Percentiles rank a stretch among this genome's conserved stretches.
Conservation (phyloP, 1,140 invertebrate species). For the Pachyrhynchus sulphureomaculatus region DNA sequence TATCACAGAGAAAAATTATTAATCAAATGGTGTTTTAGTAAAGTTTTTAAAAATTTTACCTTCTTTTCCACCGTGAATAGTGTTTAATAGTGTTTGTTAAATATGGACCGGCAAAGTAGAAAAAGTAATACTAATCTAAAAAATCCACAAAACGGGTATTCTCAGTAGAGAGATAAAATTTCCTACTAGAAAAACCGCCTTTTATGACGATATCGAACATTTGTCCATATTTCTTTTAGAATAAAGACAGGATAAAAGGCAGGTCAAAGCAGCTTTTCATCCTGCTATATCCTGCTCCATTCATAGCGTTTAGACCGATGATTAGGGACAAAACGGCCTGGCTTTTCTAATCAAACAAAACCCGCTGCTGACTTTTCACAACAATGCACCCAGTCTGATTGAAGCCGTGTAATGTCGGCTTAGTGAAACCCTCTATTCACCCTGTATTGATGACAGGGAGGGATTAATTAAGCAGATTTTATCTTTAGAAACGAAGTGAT, state of each 20-base stretch:
- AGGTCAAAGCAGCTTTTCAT: conserved; percentile 7
- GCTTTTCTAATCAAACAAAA: conserved; percentile 49
- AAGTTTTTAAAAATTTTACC: no score
- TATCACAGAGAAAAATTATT: no score
- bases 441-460: background rate
- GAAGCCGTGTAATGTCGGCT: conserved; percentile 48
- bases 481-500: no score
- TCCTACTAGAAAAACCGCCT: no score
- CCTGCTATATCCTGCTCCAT: conserved; percentile 23
- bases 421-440: conserved; percentile 14
- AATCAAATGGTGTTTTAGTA: no score
- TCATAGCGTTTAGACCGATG: conserved; percentile 36
- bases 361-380: conserved; percentile 46
- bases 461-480: no score
- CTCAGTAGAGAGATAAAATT: no score
- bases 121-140: no score
- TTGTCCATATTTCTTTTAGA: background rate
- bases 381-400: conserved; percentile 45
- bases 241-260: conserved; percentile 1
- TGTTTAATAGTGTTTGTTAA: no score
- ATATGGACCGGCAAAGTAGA: no score
- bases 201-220: background rate
- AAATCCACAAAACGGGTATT: no score
- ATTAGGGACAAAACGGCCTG: conserved; percentile 45
- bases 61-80: no score